Base-by-base conservation (phyloP, 2,888 invertebrate species). In the Taenaris catops region DNA sequence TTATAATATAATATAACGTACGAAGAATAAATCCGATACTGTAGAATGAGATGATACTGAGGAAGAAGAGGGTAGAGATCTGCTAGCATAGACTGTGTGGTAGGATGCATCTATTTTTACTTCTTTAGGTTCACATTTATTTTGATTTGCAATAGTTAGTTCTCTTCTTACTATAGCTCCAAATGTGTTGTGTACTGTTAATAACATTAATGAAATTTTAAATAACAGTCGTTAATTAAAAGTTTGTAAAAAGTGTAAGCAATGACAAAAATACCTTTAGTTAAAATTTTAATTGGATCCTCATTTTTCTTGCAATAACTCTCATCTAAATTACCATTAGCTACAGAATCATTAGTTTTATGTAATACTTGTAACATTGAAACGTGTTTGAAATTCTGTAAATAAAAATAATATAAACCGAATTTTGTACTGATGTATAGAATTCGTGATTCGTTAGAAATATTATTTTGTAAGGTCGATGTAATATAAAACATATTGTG, bases 341-440 rank as follows among this genome's bases (percentile, higher is more conserved):
- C 16, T 23, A 12, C 31, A 5, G 65, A 58, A 6, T 51, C 52
- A 43, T 81, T 83, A 1, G 75, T 73, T 67, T 81, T 86, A 55
- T 84, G 84, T 17, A 84, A 55, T 6, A 86, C 75, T 80, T 84
- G 78, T 34, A 86, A 49, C 19, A 81, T 38, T 4, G 81, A 79
- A 2, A 86, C 67, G 38, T 83, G 67, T 32, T 55, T 66, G 34
- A 55, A 83, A 46, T 55, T 61, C 84, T 86, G 53, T 14, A 4
- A n/a, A n/a, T n/a, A n/a, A n/a, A n/a, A n/a, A n/a, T n/a, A n/a
- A n/a, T n/a, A n/a, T n/a, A n/a, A n/a, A n/a, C n/a, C n/a, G n/a
- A n/a, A n/a, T n/a, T n/a, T n/a, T n/a, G n/a, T n/a, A n/a, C n/a
- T n/a, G n/a, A n/a, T n/a, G n/a, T n/a, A n/a, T n/a, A n/a, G n/a